phyloP scores from a whole-genome alignment of 1,140 invertebrate species.

The Calephelis virginiensis region DNA sequence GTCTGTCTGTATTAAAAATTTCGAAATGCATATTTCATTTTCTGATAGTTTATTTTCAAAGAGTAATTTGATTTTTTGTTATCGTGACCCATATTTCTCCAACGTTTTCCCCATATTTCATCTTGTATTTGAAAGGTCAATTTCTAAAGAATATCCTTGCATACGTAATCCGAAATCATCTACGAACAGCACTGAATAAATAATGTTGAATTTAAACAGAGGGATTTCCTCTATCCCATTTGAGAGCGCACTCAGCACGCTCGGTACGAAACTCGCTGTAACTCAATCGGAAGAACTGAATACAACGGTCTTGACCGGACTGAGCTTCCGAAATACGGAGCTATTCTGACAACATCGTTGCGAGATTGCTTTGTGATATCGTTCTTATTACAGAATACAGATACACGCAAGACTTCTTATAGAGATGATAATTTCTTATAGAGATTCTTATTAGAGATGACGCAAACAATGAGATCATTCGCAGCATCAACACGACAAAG shows the following conservation, averaged over 20 bases:
- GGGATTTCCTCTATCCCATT: conserved; percentile 20
- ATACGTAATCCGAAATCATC: conserved; percentile 16
- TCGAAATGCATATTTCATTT: too few species aligned
- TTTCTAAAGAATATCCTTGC: conserved; percentile 17
- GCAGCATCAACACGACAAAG: too few species aligned
- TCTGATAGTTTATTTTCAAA: too few species aligned
- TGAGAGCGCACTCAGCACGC: conserved; percentile 14
- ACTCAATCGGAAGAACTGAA: conserved; percentile 21
- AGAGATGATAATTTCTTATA: too few species aligned
- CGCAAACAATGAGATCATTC: too few species aligned
- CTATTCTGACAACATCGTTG: not conserved
- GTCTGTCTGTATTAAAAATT: too few species aligned
- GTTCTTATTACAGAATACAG: too few species aligned
- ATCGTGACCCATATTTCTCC: conserved; percentile 7
- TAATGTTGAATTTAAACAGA: conserved; percentile 29
- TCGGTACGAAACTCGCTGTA: conserved; percentile 19
- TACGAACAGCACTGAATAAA: conserved; percentile 26
- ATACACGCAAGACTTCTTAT: too few species aligned
- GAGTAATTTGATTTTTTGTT: not conserved
- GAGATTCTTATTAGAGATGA: too few species aligned
- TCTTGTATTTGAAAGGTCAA: conserved; percentile 9
- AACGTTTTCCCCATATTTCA: conserved; percentile 9
- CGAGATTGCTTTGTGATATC: conserved; percentile 1
- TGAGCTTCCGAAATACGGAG: not conserved
- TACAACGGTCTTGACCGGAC: conserved; percentile 12